These are phyloP conservation scores for Aricia agestis DNA, from an alignment of 1,140 invertebrate genomes.

Conservation along the genomic window DNA sequence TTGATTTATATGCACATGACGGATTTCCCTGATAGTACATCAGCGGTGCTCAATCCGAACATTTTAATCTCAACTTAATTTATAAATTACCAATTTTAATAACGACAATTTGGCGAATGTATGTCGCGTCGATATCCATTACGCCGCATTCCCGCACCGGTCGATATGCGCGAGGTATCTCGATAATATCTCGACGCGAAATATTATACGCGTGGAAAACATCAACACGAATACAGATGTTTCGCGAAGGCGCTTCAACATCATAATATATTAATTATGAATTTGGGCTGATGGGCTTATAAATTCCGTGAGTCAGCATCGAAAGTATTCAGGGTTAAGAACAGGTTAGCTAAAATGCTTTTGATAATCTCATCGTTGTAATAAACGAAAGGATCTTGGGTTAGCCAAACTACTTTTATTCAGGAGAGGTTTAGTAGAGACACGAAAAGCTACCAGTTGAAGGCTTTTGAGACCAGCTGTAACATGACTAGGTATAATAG, in stretches of 20 bases:
- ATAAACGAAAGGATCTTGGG: not conserved
- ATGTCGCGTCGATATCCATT: not conserved
- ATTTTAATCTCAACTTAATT: not conserved
- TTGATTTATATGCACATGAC: no score
- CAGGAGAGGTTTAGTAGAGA: no score
- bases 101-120: constrained; percentile 1
- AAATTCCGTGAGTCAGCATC: not conserved
- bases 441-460: no score
- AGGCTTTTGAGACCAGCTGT: no score
- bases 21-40: no score
- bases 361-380: not conserved
- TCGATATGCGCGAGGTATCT: constrained; percentile 43
- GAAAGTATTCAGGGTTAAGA: not conserved
- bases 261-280: constrained; percentile 4
- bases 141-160: constrained; percentile 16
- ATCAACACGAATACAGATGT: constrained; percentile 29
- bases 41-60: no score
- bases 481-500: no score
- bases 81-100: not conserved
- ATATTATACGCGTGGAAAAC: constrained; percentile 59
- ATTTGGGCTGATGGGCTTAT: not conserved
- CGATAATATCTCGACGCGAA: constrained; percentile 60
- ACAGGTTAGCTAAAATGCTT: not conserved
- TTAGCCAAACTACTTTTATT: no score
- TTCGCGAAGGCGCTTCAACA: not conserved